phyloP scores from a whole-genome alignment of 2,888 invertebrate genomes.

The Philaethria dido region DNA sequence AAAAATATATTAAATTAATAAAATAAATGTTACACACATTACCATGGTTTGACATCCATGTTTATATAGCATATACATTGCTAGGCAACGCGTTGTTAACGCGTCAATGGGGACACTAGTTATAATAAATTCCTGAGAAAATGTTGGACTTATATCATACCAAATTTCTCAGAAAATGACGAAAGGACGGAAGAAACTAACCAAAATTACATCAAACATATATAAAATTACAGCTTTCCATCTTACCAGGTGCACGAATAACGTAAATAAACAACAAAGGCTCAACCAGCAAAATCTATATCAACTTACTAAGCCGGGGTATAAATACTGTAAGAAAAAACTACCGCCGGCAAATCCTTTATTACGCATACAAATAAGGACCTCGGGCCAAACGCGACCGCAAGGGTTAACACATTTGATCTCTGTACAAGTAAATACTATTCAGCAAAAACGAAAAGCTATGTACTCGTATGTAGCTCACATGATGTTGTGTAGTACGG shows the following conservation, averaged over 20 bases:
- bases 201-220: background rate
- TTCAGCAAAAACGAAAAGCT: constrained; percentile 20
- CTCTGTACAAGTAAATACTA: constrained; percentile 20
- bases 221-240: constrained; percentile 3
- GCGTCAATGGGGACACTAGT: no score
- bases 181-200: no score
- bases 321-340: constrained; percentile 23
- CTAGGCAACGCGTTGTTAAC: no score
- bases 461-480: background rate
- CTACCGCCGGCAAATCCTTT: constrained; percentile 23
- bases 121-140: no score
- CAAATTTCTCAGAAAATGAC: no score
- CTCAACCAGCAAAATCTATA: constrained; percentile 4
- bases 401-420: constrained; percentile 29
- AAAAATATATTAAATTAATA: no score
- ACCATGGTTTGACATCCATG: no score
- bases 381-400: constrained; percentile 22
- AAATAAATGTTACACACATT: no score
- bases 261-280: constrained; percentile 13
- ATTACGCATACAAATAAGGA: constrained; percentile 22
- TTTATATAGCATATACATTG: no score
- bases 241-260: background rate
- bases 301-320: constrained; percentile 21
- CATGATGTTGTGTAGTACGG: background rate
- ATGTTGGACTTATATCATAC: no score